These are phyloP conservation scores for Gymnothorax javanicus DNA, from an alignment of 2,797 vertebrate genomes.

Conservation along the genomic window DNA sequence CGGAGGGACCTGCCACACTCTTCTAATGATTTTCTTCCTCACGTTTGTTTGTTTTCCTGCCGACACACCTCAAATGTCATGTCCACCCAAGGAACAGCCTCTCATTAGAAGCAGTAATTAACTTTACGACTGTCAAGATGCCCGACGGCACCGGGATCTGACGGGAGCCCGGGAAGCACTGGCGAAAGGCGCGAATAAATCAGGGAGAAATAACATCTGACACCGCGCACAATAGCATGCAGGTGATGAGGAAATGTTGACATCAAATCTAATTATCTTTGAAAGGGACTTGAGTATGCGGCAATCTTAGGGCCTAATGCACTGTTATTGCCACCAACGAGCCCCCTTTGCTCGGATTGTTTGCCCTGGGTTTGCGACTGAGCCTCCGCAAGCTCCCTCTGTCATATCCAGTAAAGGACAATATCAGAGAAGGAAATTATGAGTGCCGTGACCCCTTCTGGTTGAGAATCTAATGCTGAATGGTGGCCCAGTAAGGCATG, in stretches of 20 bases:
- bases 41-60: slow-evolving; percentile 65
- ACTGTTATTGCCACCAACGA: slow-evolving; percentile 75
- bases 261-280: slow-evolving; percentile 89
- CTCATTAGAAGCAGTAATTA: slow-evolving; percentile 79
- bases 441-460: slow-evolving; percentile 77
- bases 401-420: slow-evolving; percentile 75
- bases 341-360: slow-evolving; percentile 68
- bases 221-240: slow-evolving; percentile 81
- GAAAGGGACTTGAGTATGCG: slow-evolving; percentile 65
- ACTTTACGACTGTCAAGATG: slow-evolving; percentile 71
- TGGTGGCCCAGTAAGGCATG: slow-evolving; percentile 76
- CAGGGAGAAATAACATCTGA: slow-evolving; percentile 80
- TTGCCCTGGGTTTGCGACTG: slow-evolving; percentile 67
- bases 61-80: slow-evolving; percentile 66
- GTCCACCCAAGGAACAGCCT: slow-evolving; percentile 80
- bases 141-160: slow-evolving; percentile 76
- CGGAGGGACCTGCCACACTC: slow-evolving; percentile 61
- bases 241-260: slow-evolving; percentile 87
- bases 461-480: slow-evolving; percentile 79
- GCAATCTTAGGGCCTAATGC: slow-evolving; percentile 71
- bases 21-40: slow-evolving; percentile 64
- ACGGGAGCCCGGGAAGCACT: slow-evolving; percentile 73
- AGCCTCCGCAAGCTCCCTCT: slow-evolving; percentile 69
- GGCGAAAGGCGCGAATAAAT: slow-evolving; percentile 78
- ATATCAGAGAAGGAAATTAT: slow-evolving; percentile 77